Evolutionary conservation across 2,888 invertebrate species (phyloP).

Genomic region (Brachylomia viminalis): DNA sequence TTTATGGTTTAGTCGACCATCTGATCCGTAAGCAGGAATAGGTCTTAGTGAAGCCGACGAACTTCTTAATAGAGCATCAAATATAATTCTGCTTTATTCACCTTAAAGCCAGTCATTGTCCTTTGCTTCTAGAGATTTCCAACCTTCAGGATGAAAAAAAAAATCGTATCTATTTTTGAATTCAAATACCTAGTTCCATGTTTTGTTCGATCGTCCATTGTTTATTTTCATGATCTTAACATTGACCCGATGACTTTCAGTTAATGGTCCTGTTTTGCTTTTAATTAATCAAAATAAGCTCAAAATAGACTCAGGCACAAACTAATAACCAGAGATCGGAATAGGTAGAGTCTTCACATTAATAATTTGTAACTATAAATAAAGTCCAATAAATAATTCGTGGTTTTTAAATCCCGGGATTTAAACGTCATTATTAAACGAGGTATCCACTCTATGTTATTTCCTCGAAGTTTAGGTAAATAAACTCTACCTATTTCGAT

Average conservation of each 20-base stretch:
- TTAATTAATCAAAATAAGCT: slow-evolving; percentile 39
- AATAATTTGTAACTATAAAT: no score
- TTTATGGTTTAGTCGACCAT: not conserved
- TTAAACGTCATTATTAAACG: no score
- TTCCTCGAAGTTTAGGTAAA: no score
- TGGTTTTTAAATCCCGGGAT: no score
- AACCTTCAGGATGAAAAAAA: not conserved
- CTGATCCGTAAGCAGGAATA: not conserved
- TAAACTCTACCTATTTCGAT: no score
- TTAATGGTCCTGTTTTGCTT: slow-evolving; percentile 30
- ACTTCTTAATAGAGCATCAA: not conserved
- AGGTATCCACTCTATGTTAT: no score
- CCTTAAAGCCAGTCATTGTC: not conserved
- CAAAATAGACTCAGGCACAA: slow-evolving; percentile 37
- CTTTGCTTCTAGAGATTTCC: not conserved
- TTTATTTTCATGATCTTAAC: slow-evolving; percentile 37
- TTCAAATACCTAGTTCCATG: not conserved
- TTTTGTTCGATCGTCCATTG: slow-evolving; percentile 1
- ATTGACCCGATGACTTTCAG: slow-evolving; percentile 36
- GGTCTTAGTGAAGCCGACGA: not conserved
- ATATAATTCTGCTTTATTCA: not conserved
- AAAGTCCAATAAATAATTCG: no score
- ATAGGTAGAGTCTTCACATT: no score
- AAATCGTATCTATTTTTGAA: not conserved
- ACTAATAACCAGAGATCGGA: no score